Evolutionary conservation across 2,888 invertebrate species (phyloP), one percentile per base, ranked within the genome.

Genomic region (Bursaphelenchus okinawaensis): DNA sequence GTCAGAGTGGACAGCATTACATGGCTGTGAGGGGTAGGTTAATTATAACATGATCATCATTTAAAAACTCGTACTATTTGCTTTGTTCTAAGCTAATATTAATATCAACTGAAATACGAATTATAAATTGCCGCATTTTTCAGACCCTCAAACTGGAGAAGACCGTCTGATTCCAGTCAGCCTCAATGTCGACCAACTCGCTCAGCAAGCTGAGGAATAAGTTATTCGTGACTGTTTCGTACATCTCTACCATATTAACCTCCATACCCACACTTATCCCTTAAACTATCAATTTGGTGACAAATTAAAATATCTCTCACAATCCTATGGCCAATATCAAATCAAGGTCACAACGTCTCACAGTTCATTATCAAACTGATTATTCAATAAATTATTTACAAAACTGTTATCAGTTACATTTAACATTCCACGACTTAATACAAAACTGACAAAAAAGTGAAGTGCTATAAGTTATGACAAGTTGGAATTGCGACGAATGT

Each of bases 1-100:
- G 74, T 1, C 60, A 64, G 4, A 72, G 74, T 7, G 76, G 75
- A 9, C 78, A 78, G 22, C 76, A 78, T 55, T 78, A 75, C 56
- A 70, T 76, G 9, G 69, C 71, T 0, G 70, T 72, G 29, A 67
- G 71, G 8, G 68, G 75, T 75, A 23, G 64, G 73, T 40, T 40
- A n/a, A n/a, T n/a, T n/a, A n/a, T n/a, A n/a, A n/a, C n/a, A n/a
- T n/a, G n/a, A 29, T 7, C 8, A 29, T 9, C 29, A 12, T 9
- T 29, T 29, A 12, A 29, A 29, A 7, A 12, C 12, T 29, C 12
- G 12, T 29, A 29, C 31, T 29, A 29, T 29, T 29, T 9, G 7
- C 7, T 29, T 29, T 29, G 31, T 29, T 12, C 8, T 29, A 7
- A 29, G 8, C 40, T 12, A 40, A 40, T n/a, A 4, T 4, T 40